Percentiles rank a stretch among this genome's conserved stretches.
These are phyloP conservation scores for Sympetrum striolatum DNA, from an alignment of 2,888 invertebrate species.

Conservation along the genomic window DNA sequence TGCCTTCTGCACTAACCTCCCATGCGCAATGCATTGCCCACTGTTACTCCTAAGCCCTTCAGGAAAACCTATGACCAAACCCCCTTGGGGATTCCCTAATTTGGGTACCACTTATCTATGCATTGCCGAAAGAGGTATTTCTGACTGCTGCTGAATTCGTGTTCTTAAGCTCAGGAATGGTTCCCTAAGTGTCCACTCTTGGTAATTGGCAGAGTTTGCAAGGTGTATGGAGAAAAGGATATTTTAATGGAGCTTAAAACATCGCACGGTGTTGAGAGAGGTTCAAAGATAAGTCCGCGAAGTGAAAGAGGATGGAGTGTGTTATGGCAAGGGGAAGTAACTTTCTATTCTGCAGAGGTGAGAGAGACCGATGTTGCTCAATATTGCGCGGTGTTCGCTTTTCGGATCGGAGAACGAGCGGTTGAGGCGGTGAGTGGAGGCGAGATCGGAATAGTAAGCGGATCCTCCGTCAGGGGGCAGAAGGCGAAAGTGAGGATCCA, in stretches of 20 bases:
- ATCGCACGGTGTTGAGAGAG: background rate
- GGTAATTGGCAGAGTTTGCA: background rate
- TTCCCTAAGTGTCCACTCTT: too few species aligned
- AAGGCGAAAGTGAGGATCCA: constrained; percentile 6
- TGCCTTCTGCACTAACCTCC: too few species aligned
- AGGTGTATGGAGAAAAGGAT: background rate
- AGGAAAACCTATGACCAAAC: too few species aligned
- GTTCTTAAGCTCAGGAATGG: too few species aligned
- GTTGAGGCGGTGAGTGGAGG: background rate
- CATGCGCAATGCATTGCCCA: too few species aligned
- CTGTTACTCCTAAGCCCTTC: too few species aligned
- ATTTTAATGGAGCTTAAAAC: background rate
- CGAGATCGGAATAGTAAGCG: constrained; percentile 19
- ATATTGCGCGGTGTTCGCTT: constrained; percentile 1
- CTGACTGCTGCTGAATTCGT: too few species aligned
- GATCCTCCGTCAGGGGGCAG: constrained; percentile 6
- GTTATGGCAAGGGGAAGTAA: constrained; percentile 39
- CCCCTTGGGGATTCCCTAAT: too few species aligned
- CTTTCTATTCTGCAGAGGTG: constrained; percentile 8
- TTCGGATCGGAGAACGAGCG: constrained; percentile 3
- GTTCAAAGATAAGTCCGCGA: background rate
- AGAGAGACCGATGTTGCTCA: background rate
- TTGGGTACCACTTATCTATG: too few species aligned
- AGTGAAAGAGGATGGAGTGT: background rate
- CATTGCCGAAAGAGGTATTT: too few species aligned